These are phyloP conservation scores for Novumbra hubbsi DNA, from an alignment of 2,797 vertebrate species.

Conservation along the genomic window DNA sequence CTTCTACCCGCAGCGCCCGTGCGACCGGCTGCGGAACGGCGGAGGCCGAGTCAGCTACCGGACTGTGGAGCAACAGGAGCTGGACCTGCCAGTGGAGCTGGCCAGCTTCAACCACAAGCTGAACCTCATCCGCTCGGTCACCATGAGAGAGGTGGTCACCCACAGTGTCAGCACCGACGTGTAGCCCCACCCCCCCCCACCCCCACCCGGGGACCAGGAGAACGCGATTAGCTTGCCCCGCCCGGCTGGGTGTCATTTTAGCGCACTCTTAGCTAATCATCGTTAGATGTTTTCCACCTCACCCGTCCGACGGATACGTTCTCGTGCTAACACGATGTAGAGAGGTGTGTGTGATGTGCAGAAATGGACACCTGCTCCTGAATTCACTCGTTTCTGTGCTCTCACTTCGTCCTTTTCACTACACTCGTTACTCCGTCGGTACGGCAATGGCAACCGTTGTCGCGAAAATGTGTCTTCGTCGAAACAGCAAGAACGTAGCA, in stretches of 20 bases:
- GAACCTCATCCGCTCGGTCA: conserved; percentile 83
- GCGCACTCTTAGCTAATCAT: neutral
- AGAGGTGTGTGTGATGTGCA: neutral
- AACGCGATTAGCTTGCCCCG: neutral
- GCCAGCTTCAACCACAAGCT: conserved; percentile 81
- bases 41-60: conserved; percentile 82
- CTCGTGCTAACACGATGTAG: neutral
- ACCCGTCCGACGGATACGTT: neutral
- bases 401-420: neutral
- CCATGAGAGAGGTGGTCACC: conserved; percentile 87
- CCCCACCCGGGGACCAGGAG: conserved; percentile 9
- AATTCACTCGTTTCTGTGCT: neutral
- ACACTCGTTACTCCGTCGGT: neutral
- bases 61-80: conserved; percentile 83
- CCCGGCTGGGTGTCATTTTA: neutral
- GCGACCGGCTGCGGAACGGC: conserved; percentile 81
- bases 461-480: neutral
- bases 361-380: neutral
- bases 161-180: conserved; percentile 93
- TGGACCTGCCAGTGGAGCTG: conserved; percentile 74
- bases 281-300: conserved; percentile 14
- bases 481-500: neutral
- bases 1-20: conserved; percentile 86
- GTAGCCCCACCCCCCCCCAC: conserved; percentile 47
- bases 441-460: neutral